Base-by-base conservation (phyloP, 2,888 invertebrate species). In the Epirrita christyi region DNA sequence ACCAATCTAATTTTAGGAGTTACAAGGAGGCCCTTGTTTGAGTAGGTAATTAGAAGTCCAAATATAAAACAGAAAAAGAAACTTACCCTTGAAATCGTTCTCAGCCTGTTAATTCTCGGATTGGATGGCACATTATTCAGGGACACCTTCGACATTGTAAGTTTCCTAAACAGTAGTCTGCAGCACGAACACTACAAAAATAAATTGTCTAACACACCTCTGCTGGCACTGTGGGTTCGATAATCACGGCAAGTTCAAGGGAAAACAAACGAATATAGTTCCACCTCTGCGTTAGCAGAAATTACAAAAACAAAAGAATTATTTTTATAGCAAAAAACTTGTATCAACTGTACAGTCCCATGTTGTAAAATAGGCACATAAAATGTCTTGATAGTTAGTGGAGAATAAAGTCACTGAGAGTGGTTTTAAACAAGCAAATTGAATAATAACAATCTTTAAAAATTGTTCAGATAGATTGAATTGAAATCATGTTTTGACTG, bases 11-110 rank as follows among this genome's bases (percentile, higher is more conserved):
- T 67, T 70, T 68, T 72, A 73, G 71, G 60, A 11, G 44, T 69
- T 52, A 59, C 63, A 54, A 47, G 50, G 54, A 56, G 60, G 67
- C 58, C 68, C 63, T 67, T 60, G 55, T 51, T 43, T 32, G 32
- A 49, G 50, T n/a, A n/a, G n/a, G n/a, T 55, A 32, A 32, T 32
- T 5, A 32, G 9, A 7, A 51, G 43, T 56, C 58, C 21, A 9
- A 52, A 55, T 41, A 49, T 55, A 45, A 43, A 61, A 49, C 47
- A n/a, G 53, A 59, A 61, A 67, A 52, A 61, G 51, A 63, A 67
- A 80, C 92, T 89, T 76, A 91, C 92, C 85, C 91, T 87, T 63
- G 90, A 92, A 83, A 80, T 86, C 48, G 91, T 92, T 77, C 91
- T 80, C 61, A 91, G 78, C 51, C 92, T 86, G 73, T 75, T 88